phyloP scores from a whole-genome alignment of 1,140 invertebrate species.

The Euura saliciscinereae region DNA sequence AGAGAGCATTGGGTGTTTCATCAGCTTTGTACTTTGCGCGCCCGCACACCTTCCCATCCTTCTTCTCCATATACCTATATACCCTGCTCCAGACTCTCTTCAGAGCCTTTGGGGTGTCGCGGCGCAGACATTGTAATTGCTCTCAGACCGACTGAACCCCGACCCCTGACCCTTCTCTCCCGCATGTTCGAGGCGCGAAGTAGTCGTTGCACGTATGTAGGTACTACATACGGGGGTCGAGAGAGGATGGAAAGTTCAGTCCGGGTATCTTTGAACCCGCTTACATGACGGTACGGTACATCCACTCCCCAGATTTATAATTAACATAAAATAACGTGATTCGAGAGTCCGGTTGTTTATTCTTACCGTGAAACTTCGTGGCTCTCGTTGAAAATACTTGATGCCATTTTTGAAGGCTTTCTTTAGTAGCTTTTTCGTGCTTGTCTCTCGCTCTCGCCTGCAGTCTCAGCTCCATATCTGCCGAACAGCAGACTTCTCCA shows the following conservation, averaged over 20 bases:
- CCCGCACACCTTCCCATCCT: neutral
- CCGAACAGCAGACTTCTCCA: conserved; percentile 56
- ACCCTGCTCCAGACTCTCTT: neutral
- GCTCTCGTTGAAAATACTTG: conserved; percentile 49
- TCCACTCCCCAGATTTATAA: no score
- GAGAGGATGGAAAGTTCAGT: conserved; percentile 14
- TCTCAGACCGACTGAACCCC: conserved; percentile 24
- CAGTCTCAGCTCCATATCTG: conserved; percentile 55
- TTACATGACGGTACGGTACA: no score
- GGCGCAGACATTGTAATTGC: conserved; percentile 37
- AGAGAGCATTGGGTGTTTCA: neutral
- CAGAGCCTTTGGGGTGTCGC: conserved; percentile 33
- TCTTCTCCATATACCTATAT: neutral
- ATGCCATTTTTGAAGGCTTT: conserved; percentile 52
- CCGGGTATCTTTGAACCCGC: no score
- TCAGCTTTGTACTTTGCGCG: neutral
- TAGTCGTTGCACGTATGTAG: no score
- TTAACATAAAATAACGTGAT: no score
- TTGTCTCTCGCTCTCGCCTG: conserved; percentile 54
- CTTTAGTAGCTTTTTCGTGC: conserved; percentile 54
- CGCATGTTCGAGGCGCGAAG: no score
- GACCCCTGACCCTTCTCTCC: conserved; percentile 26
- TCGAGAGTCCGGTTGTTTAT: neutral
- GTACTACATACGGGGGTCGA: neutral
- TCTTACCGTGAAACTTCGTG: conserved; percentile 53